Evolutionary conservation across 2,113 vertebrate species (phyloP).

Genomic region (Ammodytes dubius): DNA sequence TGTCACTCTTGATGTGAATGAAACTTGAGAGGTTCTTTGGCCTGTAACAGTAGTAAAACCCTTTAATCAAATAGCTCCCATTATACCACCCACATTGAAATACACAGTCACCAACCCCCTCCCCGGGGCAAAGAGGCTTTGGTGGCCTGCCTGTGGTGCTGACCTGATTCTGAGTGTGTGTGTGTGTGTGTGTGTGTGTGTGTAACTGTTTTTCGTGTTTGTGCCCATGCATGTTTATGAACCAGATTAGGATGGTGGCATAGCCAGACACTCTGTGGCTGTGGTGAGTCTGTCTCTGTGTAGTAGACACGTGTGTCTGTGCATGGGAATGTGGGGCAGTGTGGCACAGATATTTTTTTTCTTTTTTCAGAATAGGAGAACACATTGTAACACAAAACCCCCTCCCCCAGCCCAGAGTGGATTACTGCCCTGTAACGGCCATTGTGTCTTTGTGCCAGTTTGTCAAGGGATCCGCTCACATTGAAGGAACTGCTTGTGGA

Average conservation of each 20-base stretch:
- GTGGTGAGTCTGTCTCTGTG: conserved; percentile 45
- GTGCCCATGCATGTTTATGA: conserved; percentile 60
- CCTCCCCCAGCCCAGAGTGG: conserved; percentile 42
- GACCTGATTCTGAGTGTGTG: conserved; percentile 76
- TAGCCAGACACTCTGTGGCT: conserved; percentile 39
- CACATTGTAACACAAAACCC: conserved; percentile 37
- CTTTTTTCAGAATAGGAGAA: conserved; percentile 29
- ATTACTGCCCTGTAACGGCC: conserved; percentile 43
- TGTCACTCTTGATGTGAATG: conserved; percentile 53
- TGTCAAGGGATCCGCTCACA: conserved; percentile 5
- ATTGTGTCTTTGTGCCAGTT: conserved; percentile 47
- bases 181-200: conserved; percentile 50
- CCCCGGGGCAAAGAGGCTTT: conserved; percentile 70
- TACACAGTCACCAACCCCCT: conserved; percentile 53
- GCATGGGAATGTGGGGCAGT: conserved; percentile 68
- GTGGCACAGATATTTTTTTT: not conserved
- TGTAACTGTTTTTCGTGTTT: conserved; percentile 47
- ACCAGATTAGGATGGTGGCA: conserved; percentile 66
- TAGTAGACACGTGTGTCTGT: conserved; percentile 50
- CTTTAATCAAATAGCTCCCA: conserved; percentile 51
- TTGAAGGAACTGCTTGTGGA: not conserved
- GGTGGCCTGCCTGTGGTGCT: conserved; percentile 57
- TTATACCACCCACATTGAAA: conserved; percentile 43
- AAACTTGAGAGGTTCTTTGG: conserved; percentile 43
- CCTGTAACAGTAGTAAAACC: conserved; percentile 29